A percentile compares a stretch with the other conserved stretches of the same genome.
Evolutionary conservation across 2,113 vertebrate species (phyloP).

Genomic region (Lagopus leucura): DNA sequence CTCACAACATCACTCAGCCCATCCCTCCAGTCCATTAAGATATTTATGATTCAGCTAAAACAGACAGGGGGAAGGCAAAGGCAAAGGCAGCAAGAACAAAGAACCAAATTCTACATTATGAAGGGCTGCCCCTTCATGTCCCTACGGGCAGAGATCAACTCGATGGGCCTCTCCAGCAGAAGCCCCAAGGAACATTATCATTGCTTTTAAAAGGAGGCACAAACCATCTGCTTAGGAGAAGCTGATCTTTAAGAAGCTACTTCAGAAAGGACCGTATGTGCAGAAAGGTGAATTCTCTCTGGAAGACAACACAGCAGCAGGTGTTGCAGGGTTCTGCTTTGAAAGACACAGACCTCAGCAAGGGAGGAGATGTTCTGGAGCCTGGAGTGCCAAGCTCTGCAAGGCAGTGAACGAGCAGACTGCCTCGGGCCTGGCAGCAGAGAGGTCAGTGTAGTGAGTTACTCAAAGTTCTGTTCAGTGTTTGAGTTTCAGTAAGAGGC

Average conservation of each 20-base stretch:
- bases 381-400: neutral
- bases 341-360: neutral
- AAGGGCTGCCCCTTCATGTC: constrained; percentile 14
- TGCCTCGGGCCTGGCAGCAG: neutral
- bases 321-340: neutral
- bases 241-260: neutral
- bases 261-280: neutral
- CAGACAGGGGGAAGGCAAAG: constrained; percentile 52
- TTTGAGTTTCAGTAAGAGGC: neutral
- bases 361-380: neutral
- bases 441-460: neutral
- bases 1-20: constrained; percentile 12
- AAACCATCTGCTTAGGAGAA: neutral
- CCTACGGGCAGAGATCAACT: constrained; percentile 10
- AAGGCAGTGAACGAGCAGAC: neutral
- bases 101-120: neutral
- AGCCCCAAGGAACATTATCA: neutral
- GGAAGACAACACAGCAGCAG: neutral
- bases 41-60: constrained; percentile 64
- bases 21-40: constrained; percentile 51
- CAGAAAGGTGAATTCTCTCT: neutral
- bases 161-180: neutral
- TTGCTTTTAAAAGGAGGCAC: neutral
- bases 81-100: constrained; percentile 54
- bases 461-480: neutral